These are phyloP conservation scores for Cataglyphis hispanica DNA, from an alignment of 1,140 invertebrate genomes.

Conservation along the genomic window DNA sequence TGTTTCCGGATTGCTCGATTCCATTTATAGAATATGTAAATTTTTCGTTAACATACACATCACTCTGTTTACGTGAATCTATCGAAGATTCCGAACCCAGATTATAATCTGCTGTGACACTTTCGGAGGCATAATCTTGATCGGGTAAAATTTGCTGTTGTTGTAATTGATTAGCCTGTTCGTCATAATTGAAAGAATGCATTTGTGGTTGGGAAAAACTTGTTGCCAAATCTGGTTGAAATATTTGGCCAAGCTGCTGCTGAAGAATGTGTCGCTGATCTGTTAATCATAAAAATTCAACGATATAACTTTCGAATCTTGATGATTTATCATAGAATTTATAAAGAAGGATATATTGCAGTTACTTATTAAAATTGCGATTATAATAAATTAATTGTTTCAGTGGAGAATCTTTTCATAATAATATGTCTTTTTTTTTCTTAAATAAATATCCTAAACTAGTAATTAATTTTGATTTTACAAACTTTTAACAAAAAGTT, in stretches of 20 bases:
- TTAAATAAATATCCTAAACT: neutral
- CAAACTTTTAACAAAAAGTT: neutral
- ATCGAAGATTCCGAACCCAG: conserved; percentile 71
- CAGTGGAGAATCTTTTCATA: neutral
- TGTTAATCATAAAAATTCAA: conserved; percentile 28
- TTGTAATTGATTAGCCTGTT: conserved; percentile 81
- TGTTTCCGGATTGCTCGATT: conserved; percentile 78
- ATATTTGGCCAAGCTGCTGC: conserved; percentile 81
- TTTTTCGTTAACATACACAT: conserved; percentile 63
- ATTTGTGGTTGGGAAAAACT: conserved; percentile 85
- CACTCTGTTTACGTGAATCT: conserved; percentile 48
- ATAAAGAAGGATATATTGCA: conserved; percentile 77
- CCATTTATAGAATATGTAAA: conserved; percentile 62
- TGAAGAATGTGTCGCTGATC: conserved; percentile 85
- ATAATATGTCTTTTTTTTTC: neutral
- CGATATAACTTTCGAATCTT: neutral
- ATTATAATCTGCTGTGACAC: conserved; percentile 81
- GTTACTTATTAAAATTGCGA: conserved; percentile 20
- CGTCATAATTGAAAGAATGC: conserved; percentile 87
- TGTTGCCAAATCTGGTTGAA: conserved; percentile 73
- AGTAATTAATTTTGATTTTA: neutral
- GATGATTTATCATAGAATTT: neutral
- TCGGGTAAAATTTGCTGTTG: conserved; percentile 73
- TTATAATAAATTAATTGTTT: neutral
- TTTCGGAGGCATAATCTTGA: conserved; percentile 77